These are phyloP conservation scores for Cyclophora albipunctata DNA, from an alignment of 2,888 invertebrate species.

Conservation along the genomic window DNA sequence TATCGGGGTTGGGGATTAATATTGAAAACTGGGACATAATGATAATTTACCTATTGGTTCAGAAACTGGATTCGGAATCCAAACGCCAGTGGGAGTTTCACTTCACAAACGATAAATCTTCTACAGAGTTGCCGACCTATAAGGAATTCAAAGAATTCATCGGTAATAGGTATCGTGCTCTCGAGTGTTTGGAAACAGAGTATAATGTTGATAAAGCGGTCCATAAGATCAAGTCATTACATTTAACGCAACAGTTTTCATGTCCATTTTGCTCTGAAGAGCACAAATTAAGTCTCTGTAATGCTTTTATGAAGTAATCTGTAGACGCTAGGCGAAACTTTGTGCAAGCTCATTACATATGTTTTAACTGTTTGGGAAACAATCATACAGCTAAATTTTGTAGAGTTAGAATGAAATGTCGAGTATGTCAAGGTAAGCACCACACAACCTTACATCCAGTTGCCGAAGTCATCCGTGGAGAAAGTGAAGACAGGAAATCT, in stretches of 20 bases:
- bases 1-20: slow-evolving; percentile 8
- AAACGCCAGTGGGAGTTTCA: slow-evolving; percentile 18
- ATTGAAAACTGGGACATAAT: slow-evolving; percentile 18
- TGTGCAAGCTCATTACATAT: slow-evolving; percentile 13
- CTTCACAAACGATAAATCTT: slow-evolving; percentile 1
- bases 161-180: slow-evolving; percentile 13
- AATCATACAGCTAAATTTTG: slow-evolving; percentile 18
- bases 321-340: slow-evolving; percentile 12
- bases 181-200: slow-evolving; percentile 13
- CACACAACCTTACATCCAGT: neutral
- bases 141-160: slow-evolving; percentile 14
- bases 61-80: slow-evolving; percentile 16
- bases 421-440: neutral
- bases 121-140: slow-evolving; percentile 15
- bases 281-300: slow-evolving; percentile 18
- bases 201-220: neutral
- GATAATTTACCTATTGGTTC: slow-evolving; percentile 11
- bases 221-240: slow-evolving; percentile 2
- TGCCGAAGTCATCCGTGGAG: too few species aligned
- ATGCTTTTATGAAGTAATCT: slow-evolving; percentile 13
- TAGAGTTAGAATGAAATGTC: neutral
- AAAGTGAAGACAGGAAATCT: too few species aligned
- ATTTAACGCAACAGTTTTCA: neutral
- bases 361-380: slow-evolving; percentile 20
- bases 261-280: slow-evolving; percentile 16